These are phyloP conservation scores for Dorcus hopei DNA, from an alignment of 2,888 invertebrate genomes.

Conservation along the genomic window DNA sequence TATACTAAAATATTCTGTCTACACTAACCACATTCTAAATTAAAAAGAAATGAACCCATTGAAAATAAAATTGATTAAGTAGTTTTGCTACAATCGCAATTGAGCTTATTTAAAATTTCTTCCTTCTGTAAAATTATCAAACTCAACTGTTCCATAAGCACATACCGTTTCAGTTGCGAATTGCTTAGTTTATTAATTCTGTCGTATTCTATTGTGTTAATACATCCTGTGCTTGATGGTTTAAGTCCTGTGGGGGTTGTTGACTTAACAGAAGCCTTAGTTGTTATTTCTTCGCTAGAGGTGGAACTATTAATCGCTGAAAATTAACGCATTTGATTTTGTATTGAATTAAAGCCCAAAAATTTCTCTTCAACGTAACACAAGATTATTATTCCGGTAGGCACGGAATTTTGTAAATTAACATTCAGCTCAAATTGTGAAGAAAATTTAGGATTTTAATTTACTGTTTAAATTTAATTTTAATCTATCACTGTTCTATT, in stretches of 20 bases:
- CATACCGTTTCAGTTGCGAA: conserved; percentile 1
- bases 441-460: neutral
- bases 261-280: neutral
- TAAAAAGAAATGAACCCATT: too few species aligned
- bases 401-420: too few species aligned
- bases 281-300: neutral
- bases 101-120: neutral
- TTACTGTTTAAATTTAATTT: neutral
- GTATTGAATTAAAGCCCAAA: too few species aligned
- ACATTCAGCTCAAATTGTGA: neutral
- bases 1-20: too few species aligned
- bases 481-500: neutral
- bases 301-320: neutral
- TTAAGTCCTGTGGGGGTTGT: neutral
- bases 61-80: too few species aligned
- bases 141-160: conserved; percentile 2
- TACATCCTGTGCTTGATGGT: neutral
- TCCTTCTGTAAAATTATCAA: conserved; percentile 5
- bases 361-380: too few species aligned
- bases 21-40: too few species aligned
- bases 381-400: too few species aligned
- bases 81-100: neutral
- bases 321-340: too few species aligned
- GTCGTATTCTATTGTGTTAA: neutral
- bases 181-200: neutral